Conservation (phyloP, 2,797 vertebrate genomes). For the Tamandua tetradactyla region DNA sequence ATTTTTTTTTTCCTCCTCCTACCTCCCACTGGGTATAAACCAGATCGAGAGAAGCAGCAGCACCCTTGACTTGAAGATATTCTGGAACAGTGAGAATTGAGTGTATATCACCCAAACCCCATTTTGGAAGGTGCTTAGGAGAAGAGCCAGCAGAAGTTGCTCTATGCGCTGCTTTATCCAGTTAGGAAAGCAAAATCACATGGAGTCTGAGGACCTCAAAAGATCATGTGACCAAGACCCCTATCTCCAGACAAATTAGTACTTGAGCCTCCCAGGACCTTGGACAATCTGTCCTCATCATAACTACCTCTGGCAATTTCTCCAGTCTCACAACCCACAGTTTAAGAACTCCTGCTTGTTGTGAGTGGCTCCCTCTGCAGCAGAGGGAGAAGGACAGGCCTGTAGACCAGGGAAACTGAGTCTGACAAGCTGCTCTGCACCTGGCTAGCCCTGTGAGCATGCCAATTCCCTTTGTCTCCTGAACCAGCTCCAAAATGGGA, state of each 20-base stretch:
- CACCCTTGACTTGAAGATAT: not conserved
- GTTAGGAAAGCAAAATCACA: not conserved
- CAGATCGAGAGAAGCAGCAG: not conserved
- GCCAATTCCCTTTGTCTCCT: not conserved
- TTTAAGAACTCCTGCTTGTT: not conserved
- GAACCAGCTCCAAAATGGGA: not conserved
- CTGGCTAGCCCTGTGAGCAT: not conserved
- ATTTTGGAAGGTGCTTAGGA: not conserved
- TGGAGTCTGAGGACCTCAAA: not conserved
- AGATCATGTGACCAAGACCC: not conserved
- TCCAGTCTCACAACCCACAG: not conserved
- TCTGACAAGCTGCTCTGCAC: not conserved
- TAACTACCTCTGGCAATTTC: not conserved
- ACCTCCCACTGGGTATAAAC: not conserved
- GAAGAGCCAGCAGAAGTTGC: not conserved
- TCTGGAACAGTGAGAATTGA: not conserved
- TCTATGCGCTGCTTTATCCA: not conserved
- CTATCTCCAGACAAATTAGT: not conserved
- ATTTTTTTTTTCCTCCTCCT: not conserved
- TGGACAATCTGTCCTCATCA: not conserved
- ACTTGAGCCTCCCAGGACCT: not conserved
- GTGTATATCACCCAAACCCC: no score
- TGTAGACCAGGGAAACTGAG: not conserved
- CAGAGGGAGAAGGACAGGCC: not conserved
- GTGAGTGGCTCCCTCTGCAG: not conserved